These are phyloP conservation scores for Eretmodus cyanostictus DNA, from an alignment of 2,113 vertebrate species.

Conservation along the genomic window DNA sequence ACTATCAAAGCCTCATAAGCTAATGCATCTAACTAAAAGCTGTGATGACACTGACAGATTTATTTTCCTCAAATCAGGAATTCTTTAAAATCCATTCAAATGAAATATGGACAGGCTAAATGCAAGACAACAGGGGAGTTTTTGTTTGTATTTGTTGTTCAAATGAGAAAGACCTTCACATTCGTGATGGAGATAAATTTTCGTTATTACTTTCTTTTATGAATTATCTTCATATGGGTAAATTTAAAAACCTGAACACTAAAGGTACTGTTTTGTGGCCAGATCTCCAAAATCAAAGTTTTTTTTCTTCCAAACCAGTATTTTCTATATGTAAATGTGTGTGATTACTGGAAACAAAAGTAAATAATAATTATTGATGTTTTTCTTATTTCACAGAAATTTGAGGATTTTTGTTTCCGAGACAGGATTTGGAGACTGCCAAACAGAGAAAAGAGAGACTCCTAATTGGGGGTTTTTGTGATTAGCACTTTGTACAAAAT, in stretches of 20 bases:
- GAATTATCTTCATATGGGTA: not conserved
- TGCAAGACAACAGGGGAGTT: not conserved
- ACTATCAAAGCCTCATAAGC: constrained; percentile 10
- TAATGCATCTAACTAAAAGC: not conserved
- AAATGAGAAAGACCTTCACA: not conserved
- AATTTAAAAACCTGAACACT: not conserved
- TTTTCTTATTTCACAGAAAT: not conserved
- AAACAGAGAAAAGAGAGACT: not conserved
- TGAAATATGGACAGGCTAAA: not conserved
- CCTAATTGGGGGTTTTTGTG: not conserved
- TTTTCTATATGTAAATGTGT: not conserved
- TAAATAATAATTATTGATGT: not conserved
- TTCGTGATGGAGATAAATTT: not conserved
- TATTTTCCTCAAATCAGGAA: constrained; percentile 18
- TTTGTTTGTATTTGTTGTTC: not conserved
- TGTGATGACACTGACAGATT: not conserved
- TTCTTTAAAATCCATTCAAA: constrained; percentile 23
- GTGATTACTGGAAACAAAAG: not conserved
- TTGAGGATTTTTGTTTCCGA: rapidly evolving
- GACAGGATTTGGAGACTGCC: not conserved
- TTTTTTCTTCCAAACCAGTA: not conserved
- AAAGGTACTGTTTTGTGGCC: not conserved
- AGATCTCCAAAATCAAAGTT: not conserved
- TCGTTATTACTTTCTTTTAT: not conserved
- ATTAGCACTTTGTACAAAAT: not conserved